Conservation (phyloP, 2,797 vertebrate species). For the Poeciliopsis presidionis region DNA sequence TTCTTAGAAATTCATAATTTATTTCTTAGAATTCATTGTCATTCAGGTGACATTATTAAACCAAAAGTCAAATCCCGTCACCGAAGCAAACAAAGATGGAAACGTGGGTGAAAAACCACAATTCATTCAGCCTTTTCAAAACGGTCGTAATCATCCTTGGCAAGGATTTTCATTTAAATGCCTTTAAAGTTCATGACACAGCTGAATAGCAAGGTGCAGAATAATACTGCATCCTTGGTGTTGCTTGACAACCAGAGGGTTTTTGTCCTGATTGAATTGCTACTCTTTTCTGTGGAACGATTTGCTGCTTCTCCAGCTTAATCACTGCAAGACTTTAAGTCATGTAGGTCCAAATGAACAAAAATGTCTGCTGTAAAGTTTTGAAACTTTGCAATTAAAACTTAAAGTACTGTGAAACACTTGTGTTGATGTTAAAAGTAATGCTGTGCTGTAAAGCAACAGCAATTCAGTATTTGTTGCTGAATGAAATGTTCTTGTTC, state of each 20-base stretch:
- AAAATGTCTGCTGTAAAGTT: constrained; percentile 16
- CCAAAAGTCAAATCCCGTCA: constrained; percentile 44
- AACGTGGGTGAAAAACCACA: constrained; percentile 35
- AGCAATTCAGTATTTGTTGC: not conserved
- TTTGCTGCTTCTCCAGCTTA: constrained; percentile 33
- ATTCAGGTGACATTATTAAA: constrained; percentile 34
- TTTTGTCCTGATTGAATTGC: constrained; percentile 72
- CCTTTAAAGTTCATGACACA: constrained; percentile 52
- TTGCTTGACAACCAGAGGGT: constrained; percentile 78
- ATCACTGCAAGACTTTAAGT: constrained; percentile 9
- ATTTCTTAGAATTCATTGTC: constrained; percentile 22
- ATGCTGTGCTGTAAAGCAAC: not conserved
- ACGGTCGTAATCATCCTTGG: constrained; percentile 56
- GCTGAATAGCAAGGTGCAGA: constrained; percentile 60
- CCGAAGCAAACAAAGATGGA: constrained; percentile 44
- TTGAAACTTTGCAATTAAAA: not conserved
- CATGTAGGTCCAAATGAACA: constrained; percentile 7
- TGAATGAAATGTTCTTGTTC: too few relatives aligned
- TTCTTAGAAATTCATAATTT: constrained; percentile 16
- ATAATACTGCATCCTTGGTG: constrained; percentile 79
- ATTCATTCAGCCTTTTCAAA: constrained; percentile 49
- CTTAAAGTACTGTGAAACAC: not conserved
- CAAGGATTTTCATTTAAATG: constrained; percentile 54
- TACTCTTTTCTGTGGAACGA: constrained; percentile 50
- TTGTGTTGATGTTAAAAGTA: not conserved